These are phyloP conservation scores for Corapipo altera DNA, from an alignment of 2,113 vertebrate genomes.

Conservation along the genomic window DNA sequence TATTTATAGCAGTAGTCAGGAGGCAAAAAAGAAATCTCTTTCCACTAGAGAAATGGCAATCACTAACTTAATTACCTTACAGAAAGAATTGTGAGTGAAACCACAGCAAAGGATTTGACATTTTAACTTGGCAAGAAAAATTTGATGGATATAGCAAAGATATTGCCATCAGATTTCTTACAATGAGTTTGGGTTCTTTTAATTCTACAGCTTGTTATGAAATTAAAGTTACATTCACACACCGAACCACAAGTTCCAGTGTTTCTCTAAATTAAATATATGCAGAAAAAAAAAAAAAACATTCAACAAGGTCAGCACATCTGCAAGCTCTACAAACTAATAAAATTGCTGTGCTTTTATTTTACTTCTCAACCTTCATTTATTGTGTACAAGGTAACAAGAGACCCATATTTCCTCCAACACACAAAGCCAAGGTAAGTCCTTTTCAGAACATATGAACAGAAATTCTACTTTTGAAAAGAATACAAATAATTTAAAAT, in stretches of 20 bases:
- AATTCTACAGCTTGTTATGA: background rate
- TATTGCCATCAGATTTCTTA: background rate
- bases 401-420: background rate
- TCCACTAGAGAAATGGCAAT: background rate
- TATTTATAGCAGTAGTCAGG: background rate
- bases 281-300: background rate
- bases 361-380: background rate
- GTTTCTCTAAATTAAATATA: background rate
- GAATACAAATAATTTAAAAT: constrained; percentile 10
- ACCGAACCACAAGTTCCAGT: background rate
- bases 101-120: background rate
- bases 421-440: background rate
- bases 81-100: background rate
- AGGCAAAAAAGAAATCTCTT: background rate
- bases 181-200: background rate
- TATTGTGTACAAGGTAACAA: background rate
- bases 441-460: background rate
- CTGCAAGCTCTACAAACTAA: background rate
- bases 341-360: background rate
- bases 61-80: background rate
- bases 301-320: background rate
- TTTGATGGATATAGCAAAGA: background rate
- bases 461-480: background rate
- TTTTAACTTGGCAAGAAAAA: background rate
- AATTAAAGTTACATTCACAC: background rate